phyloP scores from a whole-genome alignment of 92 coral and sea anemone genomes.

The Micromussa lordhowensis region DNA sequence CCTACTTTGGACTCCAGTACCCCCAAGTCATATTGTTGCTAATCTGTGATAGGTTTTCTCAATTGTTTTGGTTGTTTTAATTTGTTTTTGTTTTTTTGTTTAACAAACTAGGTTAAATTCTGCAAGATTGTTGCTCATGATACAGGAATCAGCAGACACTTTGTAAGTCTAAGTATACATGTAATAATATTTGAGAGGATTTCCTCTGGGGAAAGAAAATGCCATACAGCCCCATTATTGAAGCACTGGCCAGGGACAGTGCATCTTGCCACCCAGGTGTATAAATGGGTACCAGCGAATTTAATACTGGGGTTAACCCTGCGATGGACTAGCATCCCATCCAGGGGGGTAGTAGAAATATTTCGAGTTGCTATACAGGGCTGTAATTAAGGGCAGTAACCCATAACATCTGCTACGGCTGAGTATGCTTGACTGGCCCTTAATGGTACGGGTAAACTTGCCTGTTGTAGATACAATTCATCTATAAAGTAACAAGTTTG shows the following conservation, averaged over 20 bases:
- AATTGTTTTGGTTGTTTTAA: no score
- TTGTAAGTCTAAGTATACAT: constrained; percentile 80
- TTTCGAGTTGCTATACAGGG: background rate
- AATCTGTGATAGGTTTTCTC: background rate
- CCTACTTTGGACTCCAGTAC: no score
- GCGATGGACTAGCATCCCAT: background rate
- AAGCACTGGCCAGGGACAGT: background rate
- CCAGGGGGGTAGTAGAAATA: background rate
- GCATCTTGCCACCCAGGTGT: background rate
- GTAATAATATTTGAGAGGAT: background rate
- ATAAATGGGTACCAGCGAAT: no score
- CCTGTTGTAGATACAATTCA: no score
- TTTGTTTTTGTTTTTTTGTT: background rate
- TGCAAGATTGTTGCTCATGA: constrained; percentile 86
- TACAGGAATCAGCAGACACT: constrained; percentile 95
- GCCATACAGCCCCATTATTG: no score
- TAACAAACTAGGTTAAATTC: constrained; percentile 80
- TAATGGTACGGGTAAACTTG: no score
- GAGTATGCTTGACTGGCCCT: no score
- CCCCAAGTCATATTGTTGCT: background rate
- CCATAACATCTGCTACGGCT: no score
- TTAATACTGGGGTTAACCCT: background rate
- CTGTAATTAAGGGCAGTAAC: no score
- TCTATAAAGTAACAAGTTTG: no score
- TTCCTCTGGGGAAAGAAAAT: no score